phyloP scores from a whole-genome alignment of 1,140 invertebrate species.

The Dreissena rostriformis region DNA sequence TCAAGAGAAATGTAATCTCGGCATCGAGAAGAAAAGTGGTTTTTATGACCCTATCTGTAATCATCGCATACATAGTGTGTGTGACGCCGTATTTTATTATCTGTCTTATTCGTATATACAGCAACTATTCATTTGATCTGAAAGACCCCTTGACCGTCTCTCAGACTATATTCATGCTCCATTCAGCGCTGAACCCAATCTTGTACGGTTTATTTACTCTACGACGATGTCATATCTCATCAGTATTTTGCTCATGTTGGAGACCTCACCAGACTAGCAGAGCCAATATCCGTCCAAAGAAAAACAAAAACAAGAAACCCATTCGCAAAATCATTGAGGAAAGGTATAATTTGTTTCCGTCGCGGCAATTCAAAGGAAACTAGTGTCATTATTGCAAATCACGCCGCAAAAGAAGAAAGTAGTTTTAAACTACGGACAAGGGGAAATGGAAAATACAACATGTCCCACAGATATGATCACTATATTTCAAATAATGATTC shows the following conservation, averaged over 20 bases:
- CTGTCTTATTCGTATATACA: slow-evolving; percentile 80
- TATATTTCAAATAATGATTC: too few relatives aligned
- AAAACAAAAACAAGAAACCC: neutral
- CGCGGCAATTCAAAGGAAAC: slow-evolving; percentile 47
- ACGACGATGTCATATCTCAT: slow-evolving; percentile 62
- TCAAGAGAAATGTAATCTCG: slow-evolving; percentile 69
- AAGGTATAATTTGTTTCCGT: slow-evolving; percentile 7
- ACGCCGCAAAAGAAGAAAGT: slow-evolving; percentile 56
- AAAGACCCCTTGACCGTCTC: slow-evolving; percentile 73
- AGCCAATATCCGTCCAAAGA: neutral
- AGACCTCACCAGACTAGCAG: neutral
- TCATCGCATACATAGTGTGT: slow-evolving; percentile 81
- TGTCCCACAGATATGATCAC: too few relatives aligned
- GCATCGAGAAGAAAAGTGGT: slow-evolving; percentile 75
- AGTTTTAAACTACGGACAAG: slow-evolving; percentile 37
- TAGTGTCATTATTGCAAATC: slow-evolving; percentile 60
- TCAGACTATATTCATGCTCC: slow-evolving; percentile 81
- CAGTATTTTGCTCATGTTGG: neutral
- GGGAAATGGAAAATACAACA: slow-evolving; percentile 31
- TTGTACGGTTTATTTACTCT: slow-evolving; percentile 82
- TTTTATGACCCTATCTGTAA: slow-evolving; percentile 82
- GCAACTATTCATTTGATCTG: slow-evolving; percentile 79
- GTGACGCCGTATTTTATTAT: slow-evolving; percentile 81
- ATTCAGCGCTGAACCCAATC: slow-evolving; percentile 82
- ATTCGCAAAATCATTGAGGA: neutral